Base-by-base conservation (phyloP, 2,113 vertebrate genomes). In the Dryoscopus gambensis region DNA sequence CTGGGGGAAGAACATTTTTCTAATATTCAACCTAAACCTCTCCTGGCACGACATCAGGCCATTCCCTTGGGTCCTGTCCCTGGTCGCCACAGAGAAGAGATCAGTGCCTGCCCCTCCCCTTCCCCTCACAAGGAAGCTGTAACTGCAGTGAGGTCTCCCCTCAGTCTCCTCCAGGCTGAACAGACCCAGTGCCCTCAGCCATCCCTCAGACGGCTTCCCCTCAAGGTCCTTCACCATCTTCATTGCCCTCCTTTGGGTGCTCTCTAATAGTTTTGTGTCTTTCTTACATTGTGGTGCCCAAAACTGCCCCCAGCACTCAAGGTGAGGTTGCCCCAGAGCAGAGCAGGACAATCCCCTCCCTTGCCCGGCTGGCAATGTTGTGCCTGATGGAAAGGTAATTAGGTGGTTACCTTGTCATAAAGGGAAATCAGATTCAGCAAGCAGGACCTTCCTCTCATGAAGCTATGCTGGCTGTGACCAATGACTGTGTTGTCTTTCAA, bases 311-410 rank as follows among this genome's bases (percentile, higher is more conserved):
- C 35, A 75, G 60, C 23, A 40, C 50, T 49, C 0, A 1, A 67
- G 60, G 50, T 65, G 30, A 49, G 35, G 35, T 52, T 2, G 4
- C 10, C 7, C 24, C 24, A 49, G 27, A 0, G 3, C 62, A 67
- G 60, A 59, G 6, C 0, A 1, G 35, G 35, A 50, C 10, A 50
- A 60, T 50, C 14, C 23, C 30, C 24, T 60, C 24, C 31, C 31
- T 50, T 42, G 30, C 24, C 44, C 0, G 0, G 12, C 65, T 59
- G 44, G 35, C 1, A 2, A 75, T 25, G 42, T 24, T 67, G 35
- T 30, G 2, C 25, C 31, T 76, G 62, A 68, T 50, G 9, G 25
- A 59, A 68, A 59, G 37, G 44, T 50, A 50, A 59, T 67, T 15
- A 35, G 52, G 53, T 76, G 16, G 31, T 37, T 59, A 52, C 22